phyloP scores from a whole-genome alignment of 2,797 vertebrate genomes.

The Diglossa cyanea region DNA sequence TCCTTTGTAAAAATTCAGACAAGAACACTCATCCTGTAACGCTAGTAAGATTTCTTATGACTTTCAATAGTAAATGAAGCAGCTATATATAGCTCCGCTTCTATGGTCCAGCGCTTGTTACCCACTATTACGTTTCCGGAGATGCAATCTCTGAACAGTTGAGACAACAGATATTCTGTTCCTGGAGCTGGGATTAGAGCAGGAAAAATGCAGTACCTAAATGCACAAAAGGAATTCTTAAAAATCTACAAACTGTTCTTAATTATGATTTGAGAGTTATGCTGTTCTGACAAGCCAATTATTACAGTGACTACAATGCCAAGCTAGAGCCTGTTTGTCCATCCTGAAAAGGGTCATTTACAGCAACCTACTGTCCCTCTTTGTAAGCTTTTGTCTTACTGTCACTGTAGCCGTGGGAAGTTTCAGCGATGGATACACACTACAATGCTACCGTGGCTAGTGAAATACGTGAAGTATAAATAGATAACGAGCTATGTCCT shows the following conservation, averaged over 20 bases:
- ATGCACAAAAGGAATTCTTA: background rate
- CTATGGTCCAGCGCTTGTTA: background rate
- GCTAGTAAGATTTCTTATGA: background rate
- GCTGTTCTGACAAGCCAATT: background rate
- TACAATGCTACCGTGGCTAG: background rate
- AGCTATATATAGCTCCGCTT: background rate
- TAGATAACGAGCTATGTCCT: rapidly evolving
- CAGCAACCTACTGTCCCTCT: background rate
- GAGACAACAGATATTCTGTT: background rate
- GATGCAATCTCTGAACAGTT: background rate
- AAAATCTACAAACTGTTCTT: background rate
- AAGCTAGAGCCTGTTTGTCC: background rate
- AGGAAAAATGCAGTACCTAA: background rate
- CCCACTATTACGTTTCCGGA: background rate
- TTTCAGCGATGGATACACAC: background rate
- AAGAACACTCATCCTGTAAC: background rate
- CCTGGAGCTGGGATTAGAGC: background rate
- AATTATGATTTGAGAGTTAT: background rate
- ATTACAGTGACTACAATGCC: background rate
- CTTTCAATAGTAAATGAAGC: background rate
- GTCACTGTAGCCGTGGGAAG: background rate
- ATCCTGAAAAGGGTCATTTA: background rate
- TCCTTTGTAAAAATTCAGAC: background rate
- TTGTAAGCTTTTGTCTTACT: background rate
- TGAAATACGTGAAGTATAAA: background rate